Evolutionary conservation across 2,113 vertebrate genomes (phyloP), one percentile per base, ranked within the genome.

Genomic region (Amia ocellicauda): DNA sequence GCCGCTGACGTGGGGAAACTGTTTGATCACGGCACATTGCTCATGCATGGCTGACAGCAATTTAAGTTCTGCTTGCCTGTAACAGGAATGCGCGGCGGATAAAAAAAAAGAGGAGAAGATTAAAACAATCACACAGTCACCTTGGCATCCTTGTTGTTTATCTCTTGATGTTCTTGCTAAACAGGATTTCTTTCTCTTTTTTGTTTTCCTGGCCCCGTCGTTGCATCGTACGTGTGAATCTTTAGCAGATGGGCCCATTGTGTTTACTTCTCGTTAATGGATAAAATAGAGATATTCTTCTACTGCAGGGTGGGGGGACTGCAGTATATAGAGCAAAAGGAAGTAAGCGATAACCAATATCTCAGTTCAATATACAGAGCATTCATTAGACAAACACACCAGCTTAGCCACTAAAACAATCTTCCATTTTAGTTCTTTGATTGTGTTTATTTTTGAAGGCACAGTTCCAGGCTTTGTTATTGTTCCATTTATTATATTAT

Each of bases 361-460:
- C 22, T 4, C 2, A 3, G 9, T 26, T 27, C 22, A 9, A 24
- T 53, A 28, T 17, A 27, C 19, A 55, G 52, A 7, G n/a, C 7
- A 55, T 27, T 23, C n/a, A 2, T 11, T 28, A 28, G 17, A n/a
- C n/a, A n/a, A n/a, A n/a, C n/a, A n/a, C n/a, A n/a, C n/a, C n/a
- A n/a, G n/a, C 16, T n/a, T 3, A 16, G 29, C 23, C 31, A n/a
- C n/a, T n/a, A n/a, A n/a, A n/a, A n/a, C n/a, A n/a, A n/a, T n/a
- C n/a, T n/a, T n/a, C n/a, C n/a, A n/a, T n/a, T n/a, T n/a, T n/a
- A n/a, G n/a, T n/a, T n/a, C n/a, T n/a, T 19, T n/a, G n/a, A 43
- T 61, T 11, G 22, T 22, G 4, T 59, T 27, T 70, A 55, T 47
- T 69, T 82, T 52, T 27, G 24, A 57, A 7, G 17, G 23, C 36